Percentiles rank a stretch among this genome's conserved stretches.
Conservation (phyloP, 37 sponge, comb jelly and placozoan genomes). For the Beroe ovata region DNA sequence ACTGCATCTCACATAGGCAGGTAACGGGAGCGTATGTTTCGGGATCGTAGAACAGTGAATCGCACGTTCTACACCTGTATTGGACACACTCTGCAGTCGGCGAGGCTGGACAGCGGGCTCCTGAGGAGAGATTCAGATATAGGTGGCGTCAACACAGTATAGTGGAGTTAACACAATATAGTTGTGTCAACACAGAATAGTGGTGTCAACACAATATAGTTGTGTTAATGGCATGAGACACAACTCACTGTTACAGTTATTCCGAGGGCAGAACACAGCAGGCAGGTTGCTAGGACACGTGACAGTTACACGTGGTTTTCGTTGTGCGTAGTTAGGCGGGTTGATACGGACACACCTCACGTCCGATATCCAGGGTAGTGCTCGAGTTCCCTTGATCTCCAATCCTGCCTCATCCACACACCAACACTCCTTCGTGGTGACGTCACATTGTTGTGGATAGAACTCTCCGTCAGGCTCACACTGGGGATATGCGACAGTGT, state of each 20-base stretch:
- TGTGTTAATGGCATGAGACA: no score
- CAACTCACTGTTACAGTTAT: conserved; percentile 48
- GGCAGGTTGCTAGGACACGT: conserved; percentile 31
- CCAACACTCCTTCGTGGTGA: conserved; percentile 48
- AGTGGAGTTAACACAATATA: no score
- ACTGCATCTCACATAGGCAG: conserved; percentile 46
- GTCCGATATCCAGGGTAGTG: conserved; percentile 49
- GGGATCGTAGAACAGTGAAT: conserved; percentile 29
- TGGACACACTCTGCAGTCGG: conserved; percentile 23
- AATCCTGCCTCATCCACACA: conserved; percentile 60
- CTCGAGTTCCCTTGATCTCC: conserved; percentile 58
- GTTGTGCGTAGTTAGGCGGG: conserved; percentile 10
- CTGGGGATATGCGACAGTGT: no score
- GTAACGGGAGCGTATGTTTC: conserved; percentile 8
- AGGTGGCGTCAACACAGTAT: no score
- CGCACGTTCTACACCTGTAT: conserved; percentile 30
- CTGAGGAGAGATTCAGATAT: background rate
- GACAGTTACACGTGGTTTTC: conserved; percentile 40
- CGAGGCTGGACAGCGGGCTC: conserved; percentile 8
- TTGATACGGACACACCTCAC: conserved; percentile 13
- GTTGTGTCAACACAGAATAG: no score
- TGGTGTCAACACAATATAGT: no score
- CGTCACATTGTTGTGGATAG: conserved; percentile 50
- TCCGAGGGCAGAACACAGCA: conserved; percentile 10
- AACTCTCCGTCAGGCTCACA: conserved; percentile 42